These are phyloP conservation scores for Contarinia nasturtii DNA, from an alignment of 1,140 invertebrate species.

Conservation along the genomic window DNA sequence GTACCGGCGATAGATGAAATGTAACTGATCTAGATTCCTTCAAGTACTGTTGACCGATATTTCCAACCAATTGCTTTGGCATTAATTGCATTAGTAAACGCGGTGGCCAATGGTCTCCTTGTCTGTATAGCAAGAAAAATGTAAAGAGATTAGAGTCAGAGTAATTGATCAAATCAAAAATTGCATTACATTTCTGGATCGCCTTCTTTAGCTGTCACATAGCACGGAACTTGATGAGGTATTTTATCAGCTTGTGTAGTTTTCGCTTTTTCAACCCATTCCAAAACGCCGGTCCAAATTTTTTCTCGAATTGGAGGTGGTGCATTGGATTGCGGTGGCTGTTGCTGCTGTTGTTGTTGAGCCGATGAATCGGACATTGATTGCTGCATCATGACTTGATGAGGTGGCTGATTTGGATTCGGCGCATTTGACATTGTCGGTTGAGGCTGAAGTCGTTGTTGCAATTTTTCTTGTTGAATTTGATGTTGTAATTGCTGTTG, in stretches of 20 bases:
- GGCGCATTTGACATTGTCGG: constrained; percentile 13
- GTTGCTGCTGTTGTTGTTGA: constrained; percentile 23
- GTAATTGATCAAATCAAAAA: neutral
- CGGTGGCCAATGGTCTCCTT: constrained; percentile 78
- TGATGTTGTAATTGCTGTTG: constrained; percentile 6
- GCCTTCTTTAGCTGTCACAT: constrained; percentile 61
- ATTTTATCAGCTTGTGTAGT: constrained; percentile 53
- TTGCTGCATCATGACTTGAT: constrained; percentile 17
- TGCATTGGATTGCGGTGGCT: constrained; percentile 5
- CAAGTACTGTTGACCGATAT: constrained; percentile 65
- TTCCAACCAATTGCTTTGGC: constrained; percentile 76
- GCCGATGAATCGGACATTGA: constrained; percentile 20
- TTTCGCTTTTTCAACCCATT: constrained; percentile 78
- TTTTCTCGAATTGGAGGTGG: constrained; percentile 12
- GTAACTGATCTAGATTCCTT: constrained; percentile 70
- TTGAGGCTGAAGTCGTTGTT: constrained; percentile 24
- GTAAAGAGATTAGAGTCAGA: neutral
- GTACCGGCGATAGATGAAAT: constrained; percentile 40
- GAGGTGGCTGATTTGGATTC: constrained; percentile 15
- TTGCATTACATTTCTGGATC: constrained; percentile 59
- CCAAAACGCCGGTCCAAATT: constrained; percentile 73
- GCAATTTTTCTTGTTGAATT: constrained; percentile 24
- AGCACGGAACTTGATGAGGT: constrained; percentile 64
- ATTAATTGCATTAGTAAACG: constrained; percentile 86
- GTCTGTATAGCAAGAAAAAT: constrained; percentile 18